Evolutionary conservation across 2,113 vertebrate species (phyloP), one percentile per base, ranked within the genome.

Genomic region (Cololabis saira): DNA sequence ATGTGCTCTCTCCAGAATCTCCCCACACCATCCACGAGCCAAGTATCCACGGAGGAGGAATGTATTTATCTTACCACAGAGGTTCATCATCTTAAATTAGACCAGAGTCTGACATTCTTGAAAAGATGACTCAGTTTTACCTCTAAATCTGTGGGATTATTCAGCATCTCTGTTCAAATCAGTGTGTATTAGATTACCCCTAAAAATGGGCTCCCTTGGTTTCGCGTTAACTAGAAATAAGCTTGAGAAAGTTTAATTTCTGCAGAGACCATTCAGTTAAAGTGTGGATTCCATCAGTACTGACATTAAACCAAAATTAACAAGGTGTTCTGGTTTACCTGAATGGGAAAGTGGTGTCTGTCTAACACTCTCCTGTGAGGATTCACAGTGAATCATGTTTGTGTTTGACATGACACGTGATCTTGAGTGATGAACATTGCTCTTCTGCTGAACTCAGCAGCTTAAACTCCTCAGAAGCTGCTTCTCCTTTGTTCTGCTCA

Each of bases 21-120:
- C 27, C 27, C 11, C 37, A 13, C 3, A 33, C 55, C 22, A 48
- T 63, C 40, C 55, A 18, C n/a, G 7, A 71, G 62, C 50, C 57
- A 61, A 58, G 50, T 7, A 51, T 59, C 17, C 33, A 50, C n/a
- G 48, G 51, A 53, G 12, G 11, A 41, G 55, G 66, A 65, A 61
- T 69, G 58, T 52, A 40, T 62, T 65, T 55, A 16, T 70, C 42
- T 43, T 30, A 61, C 18, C 6, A 21, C 27, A 41, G 14, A 54
- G 42, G 19, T 80, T 67, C 41, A 24, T 17, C 56, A 60, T 40
- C 50, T 43, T 37, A 51, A 42, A 37, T 56, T 22, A 18, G 19
- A 72, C 45, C 24, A 83, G 44, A 55, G 30, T 15, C n/a, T 55
- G 18, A 45, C 11, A 18, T 47, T 42, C 44, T 19, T 50, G 9